Conservation (phyloP, 1,140 invertebrate species). For the Chironomus tepperi region DNA sequence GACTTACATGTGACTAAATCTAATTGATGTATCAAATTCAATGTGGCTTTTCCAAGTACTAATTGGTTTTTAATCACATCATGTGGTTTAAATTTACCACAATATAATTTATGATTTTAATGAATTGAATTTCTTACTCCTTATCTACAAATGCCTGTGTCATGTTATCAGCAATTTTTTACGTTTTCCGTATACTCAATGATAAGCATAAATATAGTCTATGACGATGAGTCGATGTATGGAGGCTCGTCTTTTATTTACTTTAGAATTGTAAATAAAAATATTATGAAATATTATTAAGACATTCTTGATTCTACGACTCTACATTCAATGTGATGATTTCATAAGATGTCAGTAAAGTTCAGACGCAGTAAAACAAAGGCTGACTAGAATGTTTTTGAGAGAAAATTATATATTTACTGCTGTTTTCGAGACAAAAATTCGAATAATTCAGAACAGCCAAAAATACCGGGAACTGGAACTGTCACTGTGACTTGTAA, state of each 20-base stretch:
- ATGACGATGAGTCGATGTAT: background rate
- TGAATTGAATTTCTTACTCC: background rate
- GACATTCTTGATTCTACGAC: too few relatives aligned
- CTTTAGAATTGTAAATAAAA: background rate
- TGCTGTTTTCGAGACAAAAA: too few relatives aligned
- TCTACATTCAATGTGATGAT: too few relatives aligned
- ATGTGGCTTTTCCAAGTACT: background rate
- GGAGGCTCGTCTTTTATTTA: background rate
- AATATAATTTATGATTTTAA: background rate
- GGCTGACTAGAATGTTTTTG: background rate
- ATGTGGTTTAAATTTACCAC: background rate
- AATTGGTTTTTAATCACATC: background rate
- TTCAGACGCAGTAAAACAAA: too few relatives aligned
- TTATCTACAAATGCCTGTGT: background rate
- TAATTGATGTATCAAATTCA: background rate
- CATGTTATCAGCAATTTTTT: background rate
- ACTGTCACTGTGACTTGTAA: too few relatives aligned
- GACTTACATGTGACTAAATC: background rate
- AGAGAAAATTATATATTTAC: background rate
- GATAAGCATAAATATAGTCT: background rate
- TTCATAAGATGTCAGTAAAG: too few relatives aligned
- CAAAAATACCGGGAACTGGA: too few relatives aligned
- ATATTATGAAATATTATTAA: too few relatives aligned
- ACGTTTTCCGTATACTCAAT: background rate
- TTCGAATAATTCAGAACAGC: too few relatives aligned